Evolutionary conservation across 2,113 vertebrate genomes (phyloP).

Genomic region (Formicarius rufipectus): DNA sequence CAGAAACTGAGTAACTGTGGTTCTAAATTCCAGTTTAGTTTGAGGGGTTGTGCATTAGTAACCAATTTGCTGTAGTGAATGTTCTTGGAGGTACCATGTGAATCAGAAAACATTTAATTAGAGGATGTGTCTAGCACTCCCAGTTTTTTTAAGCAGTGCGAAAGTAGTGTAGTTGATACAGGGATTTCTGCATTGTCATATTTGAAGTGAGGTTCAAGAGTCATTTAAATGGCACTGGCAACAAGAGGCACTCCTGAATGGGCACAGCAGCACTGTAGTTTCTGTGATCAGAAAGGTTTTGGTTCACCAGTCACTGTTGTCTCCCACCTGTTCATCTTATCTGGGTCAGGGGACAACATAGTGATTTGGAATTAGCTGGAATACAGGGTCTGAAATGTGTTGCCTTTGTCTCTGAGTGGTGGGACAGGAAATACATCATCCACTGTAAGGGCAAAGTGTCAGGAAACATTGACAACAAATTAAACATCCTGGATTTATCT

Average conservation of each 20-base stretch:
- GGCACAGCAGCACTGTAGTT: accelerated
- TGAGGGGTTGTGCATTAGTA: neutral
- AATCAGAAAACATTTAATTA: neutral
- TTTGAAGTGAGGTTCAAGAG: neutral
- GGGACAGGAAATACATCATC: neutral
- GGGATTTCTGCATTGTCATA: neutral
- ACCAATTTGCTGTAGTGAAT: neutral
- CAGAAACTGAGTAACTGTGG: neutral
- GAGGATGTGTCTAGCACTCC: neutral
- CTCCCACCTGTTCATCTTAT: neutral
- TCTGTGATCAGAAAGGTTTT: neutral
- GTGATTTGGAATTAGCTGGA: neutral
- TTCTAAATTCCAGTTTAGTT: neutral
- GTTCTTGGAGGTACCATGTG: neutral
- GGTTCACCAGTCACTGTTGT: neutral
- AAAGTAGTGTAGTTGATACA: neutral
- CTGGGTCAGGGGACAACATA: neutral
- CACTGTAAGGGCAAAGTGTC: neutral
- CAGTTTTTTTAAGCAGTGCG: neutral
- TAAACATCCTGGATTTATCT: neutral
- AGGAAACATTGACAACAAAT: neutral
- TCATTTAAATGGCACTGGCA: neutral
- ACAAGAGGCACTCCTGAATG: neutral
- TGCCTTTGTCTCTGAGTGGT: neutral
- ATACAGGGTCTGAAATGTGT: neutral